Conservation (phyloP, 2,113 vertebrate genomes). For the Spheniscus mendiculus region DNA sequence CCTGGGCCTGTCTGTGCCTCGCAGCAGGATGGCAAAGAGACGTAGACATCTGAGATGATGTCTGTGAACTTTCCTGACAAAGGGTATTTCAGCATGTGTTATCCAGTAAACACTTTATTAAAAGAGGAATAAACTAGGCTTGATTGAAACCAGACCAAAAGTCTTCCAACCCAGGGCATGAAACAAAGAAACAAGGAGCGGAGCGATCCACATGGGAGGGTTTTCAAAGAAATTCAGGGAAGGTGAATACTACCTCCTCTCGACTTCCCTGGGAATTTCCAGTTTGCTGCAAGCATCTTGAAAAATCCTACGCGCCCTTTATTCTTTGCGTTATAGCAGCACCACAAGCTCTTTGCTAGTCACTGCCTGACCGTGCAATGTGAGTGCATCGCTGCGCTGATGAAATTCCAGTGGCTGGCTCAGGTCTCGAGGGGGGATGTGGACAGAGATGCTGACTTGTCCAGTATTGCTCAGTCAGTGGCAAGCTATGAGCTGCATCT, state of each 20-base stretch:
- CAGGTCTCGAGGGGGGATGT: fast-evolving
- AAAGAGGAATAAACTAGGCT: neutral
- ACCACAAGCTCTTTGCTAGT: neutral
- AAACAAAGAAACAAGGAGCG: neutral
- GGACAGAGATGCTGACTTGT: neutral
- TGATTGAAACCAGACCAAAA: neutral
- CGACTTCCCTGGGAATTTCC: neutral
- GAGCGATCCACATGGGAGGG: neutral
- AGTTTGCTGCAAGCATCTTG: neutral
- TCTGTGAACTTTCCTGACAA: neutral
- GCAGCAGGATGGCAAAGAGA: neutral
- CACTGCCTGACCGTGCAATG: neutral
- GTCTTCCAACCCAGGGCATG: neutral
- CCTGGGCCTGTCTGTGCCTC: neutral
- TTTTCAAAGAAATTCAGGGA: neutral
- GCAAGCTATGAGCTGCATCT: neutral
- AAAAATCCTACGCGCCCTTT: neutral
- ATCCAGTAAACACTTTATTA: neutral
- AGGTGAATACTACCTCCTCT: neutral
- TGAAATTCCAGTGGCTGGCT: neutral
- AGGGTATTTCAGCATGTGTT: neutral
- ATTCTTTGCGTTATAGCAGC: neutral
- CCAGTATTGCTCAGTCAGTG: neutral
- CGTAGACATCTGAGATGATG: neutral
- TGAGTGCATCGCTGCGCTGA: neutral